Evolutionary conservation across 2,113 vertebrate genomes (phyloP), one percentile per base, ranked within the genome.

Genomic region (Delphinapterus leucas): DNA sequence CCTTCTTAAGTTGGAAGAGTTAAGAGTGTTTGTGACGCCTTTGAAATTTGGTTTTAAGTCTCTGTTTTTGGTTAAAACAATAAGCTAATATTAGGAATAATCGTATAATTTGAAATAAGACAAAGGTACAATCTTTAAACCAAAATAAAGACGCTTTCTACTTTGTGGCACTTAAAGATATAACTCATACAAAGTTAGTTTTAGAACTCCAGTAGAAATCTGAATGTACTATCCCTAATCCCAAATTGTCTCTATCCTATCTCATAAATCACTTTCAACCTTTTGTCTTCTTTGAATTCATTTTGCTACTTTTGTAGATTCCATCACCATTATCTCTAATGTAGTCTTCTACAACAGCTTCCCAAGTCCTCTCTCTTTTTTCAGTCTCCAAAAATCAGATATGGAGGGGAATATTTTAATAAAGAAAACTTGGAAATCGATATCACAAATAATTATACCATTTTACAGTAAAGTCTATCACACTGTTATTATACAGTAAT

Each of bases 31-130:
- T 92, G 28, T 81, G 73, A 92, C 67, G 89, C 90, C 73, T 93
- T 33, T 95, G n/a, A 96, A 97, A 88, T 31, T 60, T 93, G 14
- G 21, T 82, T 94, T 93, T 88, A 90, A 97, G 33, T 84, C 31
- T 94, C 41, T 85, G 11, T 4, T 90, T 94, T 91, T 67, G 11
- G 20, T 90, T 91, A 60, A 53, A 92, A 49, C 15, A 94, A 73
- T 65, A 70, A 92, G 21, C 2, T 77, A 88, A 77, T 91, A 44
- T 73, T 71, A 71, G 28, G 49, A 70, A 41, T 79, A 83, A 71
- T 81, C 21, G 18, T 60, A 28, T 33, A 60, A 77, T 53, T 67
- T 80, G n/a, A 92, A 97, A 92, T 38, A 92, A 87, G 25, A 25
- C 38, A 61, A 53, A 49, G 84, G 21, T 63, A 23, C 13, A 76